Evolutionary conservation across 2,888 invertebrate genomes (phyloP).

Genomic region (Coremacera marginata): DNA sequence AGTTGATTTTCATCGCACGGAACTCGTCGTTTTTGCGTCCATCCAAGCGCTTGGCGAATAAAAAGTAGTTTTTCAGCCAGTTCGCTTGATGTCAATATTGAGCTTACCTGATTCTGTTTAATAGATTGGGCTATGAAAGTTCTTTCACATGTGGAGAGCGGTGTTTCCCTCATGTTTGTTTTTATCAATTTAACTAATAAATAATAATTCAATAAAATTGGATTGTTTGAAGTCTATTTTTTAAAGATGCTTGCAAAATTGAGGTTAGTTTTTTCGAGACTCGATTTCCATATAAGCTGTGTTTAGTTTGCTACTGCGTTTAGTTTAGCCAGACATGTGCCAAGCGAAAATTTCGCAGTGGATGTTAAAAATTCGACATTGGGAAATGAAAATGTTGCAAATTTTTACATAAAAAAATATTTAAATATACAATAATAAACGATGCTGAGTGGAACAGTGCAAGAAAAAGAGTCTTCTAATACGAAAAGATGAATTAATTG

Average conservation of each 20-base stretch:
- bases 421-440: too few species aligned
- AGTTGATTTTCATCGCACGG: constrained; percentile 78
- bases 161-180: constrained; percentile 73
- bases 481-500: too few species aligned
- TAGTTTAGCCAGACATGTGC: too few species aligned
- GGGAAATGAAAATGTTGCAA: too few species aligned
- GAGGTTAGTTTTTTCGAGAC: too few species aligned
- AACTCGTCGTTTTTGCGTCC: constrained; percentile 82
- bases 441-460: too few species aligned
- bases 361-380: too few species aligned
- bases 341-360: too few species aligned
- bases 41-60: constrained; percentile 77
- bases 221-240: neutral
- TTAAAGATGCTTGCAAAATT: neutral
- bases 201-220: neutral
- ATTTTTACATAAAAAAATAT: too few species aligned
- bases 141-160: constrained; percentile 79
- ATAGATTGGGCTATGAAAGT: constrained; percentile 77
- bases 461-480: too few species aligned
- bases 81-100: neutral
- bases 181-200: neutral
- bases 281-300: too few species aligned
- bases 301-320: too few species aligned
- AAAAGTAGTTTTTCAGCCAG: neutral
- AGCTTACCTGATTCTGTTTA: constrained; percentile 74